A percentile compares a stretch with the other conserved stretches of the same genome.
These are phyloP conservation scores for Drosophila antonietae DNA, from an alignment of 2,888 invertebrate genomes.

Conservation along the genomic window DNA sequence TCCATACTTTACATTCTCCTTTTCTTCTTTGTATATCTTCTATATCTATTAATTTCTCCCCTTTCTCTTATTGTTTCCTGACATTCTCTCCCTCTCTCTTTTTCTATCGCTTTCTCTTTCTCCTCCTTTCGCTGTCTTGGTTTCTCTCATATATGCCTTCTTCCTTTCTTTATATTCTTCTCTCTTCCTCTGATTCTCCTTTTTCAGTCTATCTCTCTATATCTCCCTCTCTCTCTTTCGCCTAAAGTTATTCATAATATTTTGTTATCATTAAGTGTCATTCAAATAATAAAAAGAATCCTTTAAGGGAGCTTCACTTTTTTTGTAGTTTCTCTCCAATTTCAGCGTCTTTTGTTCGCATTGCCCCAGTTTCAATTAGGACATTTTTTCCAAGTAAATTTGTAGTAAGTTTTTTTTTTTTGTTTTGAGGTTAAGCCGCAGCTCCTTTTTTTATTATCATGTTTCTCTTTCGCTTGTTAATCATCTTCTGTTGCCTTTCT, in stretches of 20 bases:
- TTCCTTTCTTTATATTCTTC: neutral
- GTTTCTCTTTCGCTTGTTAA: conserved; percentile 24
- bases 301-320: neutral
- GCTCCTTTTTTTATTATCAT: conserved; percentile 13
- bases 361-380: conserved; percentile 12
- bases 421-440: conserved; percentile 27
- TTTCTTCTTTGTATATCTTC: neutral
- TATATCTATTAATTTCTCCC: neutral
- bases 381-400: conserved; percentile 45
- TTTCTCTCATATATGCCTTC: no score
- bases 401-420: conserved; percentile 20
- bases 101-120: neutral
- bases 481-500: conserved; percentile 24
- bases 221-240: neutral
- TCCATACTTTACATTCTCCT: neutral
- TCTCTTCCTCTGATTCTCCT: neutral
- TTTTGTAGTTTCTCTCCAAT: conserved; percentile 9
- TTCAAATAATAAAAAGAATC: neutral
- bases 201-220: neutral
- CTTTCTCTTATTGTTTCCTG: neutral
- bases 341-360: conserved; percentile 34
- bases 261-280: conserved; percentile 11
- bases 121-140: neutral
- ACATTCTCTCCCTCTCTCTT: neutral
- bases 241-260: neutral